Percentiles rank a stretch among this genome's conserved stretches.
phyloP scores from a whole-genome alignment of 2,797 vertebrate genomes.

The Alectoris magna region DNA sequence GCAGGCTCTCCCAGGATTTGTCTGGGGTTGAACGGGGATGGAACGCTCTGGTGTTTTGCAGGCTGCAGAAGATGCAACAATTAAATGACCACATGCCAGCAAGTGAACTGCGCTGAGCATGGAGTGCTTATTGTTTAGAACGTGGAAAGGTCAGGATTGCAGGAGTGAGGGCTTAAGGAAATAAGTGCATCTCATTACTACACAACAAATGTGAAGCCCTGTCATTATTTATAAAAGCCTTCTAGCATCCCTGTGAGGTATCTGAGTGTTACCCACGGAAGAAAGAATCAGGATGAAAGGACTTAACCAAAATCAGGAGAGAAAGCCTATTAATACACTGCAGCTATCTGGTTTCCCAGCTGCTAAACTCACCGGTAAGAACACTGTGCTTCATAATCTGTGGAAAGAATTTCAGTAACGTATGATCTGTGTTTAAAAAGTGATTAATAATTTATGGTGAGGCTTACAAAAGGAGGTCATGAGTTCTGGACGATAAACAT shows the following conservation, averaged over 20 bases:
- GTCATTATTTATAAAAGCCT: slow-evolving; percentile 58
- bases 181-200: slow-evolving; percentile 33
- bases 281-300: slow-evolving; percentile 13
- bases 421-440: background rate
- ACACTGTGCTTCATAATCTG: background rate
- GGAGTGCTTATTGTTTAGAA: slow-evolving; percentile 57
- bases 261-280: background rate
- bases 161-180: slow-evolving; percentile 37
- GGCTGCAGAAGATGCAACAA: slow-evolving; percentile 1
- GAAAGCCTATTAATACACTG: background rate
- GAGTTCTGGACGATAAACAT: background rate
- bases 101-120: slow-evolving; percentile 22
- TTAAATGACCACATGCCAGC: slow-evolving; percentile 34
- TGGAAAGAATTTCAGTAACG: background rate
- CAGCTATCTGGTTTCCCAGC: slow-evolving; percentile 5
- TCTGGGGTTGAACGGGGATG: background rate
- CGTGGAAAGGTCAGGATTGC: slow-evolving; percentile 41
- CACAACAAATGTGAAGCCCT: slow-evolving; percentile 45
- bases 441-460: background rate
- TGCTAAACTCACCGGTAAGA: background rate
- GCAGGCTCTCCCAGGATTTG: background rate
- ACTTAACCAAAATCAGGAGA: slow-evolving; percentile 13
- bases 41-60: background rate
- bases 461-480: background rate
- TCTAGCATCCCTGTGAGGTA: slow-evolving; percentile 36